These are phyloP conservation scores for Bugula neritina DNA, from an alignment of 2,888 invertebrate genomes.

Conservation along the genomic window DNA sequence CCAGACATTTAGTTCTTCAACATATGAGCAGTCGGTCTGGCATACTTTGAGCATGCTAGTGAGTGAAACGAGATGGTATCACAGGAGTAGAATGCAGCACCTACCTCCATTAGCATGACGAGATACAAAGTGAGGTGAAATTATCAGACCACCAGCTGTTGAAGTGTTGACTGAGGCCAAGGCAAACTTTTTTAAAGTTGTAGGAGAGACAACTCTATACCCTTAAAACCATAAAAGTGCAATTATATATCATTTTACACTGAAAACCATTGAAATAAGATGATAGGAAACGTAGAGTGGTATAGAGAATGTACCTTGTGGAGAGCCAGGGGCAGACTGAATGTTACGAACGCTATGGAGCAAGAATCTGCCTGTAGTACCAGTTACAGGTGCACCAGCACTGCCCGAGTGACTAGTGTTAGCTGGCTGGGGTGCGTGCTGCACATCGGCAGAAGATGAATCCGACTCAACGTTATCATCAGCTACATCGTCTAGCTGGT, in stretches of 20 bases:
- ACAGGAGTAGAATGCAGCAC: no score
- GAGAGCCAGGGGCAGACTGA: conserved; percentile 64
- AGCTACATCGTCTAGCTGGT: conserved; percentile 42
- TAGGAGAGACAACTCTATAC: conserved; percentile 39
- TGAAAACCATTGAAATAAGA: no score
- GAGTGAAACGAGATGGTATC: no score
- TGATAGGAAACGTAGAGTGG: no score
- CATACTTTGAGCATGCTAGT: no score
- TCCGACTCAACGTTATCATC: neutral
- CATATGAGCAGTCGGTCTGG: no score
- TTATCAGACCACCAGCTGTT: neutral
- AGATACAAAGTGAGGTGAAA: neutral
- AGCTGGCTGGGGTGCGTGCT: neutral
- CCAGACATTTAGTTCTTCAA: no score
- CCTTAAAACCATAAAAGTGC: conserved; percentile 33
- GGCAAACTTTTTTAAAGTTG: conserved; percentile 30
- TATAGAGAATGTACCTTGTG: conserved; percentile 49
- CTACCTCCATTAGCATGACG: conserved; percentile 8
- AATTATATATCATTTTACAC: no score
- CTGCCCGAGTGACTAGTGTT: conserved; percentile 30
- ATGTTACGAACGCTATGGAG: conserved; percentile 53
- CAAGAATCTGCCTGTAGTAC: conserved; percentile 29
- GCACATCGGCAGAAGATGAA: conserved; percentile 40
- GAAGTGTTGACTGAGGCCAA: neutral
- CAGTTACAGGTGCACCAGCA: conserved; percentile 31